Percentiles rank a stretch among this genome's conserved stretches.
These are phyloP conservation scores for Leptonema lineaticorne DNA, from an alignment of 1,140 invertebrate genomes.

Conservation along the genomic window DNA sequence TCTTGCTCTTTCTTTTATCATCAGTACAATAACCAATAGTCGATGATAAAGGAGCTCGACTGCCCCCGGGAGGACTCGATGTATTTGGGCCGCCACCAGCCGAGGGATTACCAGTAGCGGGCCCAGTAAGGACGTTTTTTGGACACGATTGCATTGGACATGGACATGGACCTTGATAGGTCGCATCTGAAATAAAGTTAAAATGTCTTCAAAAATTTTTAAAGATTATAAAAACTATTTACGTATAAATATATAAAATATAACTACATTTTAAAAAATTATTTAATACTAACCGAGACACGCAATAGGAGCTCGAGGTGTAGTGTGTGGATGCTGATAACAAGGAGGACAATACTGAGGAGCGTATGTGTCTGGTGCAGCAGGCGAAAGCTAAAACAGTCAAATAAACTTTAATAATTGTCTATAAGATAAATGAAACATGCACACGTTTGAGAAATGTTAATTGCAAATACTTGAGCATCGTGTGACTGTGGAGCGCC, in stretches of 20 bases:
- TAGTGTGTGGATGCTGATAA: slow-evolving; percentile 36
- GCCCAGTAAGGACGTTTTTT: slow-evolving; percentile 96
- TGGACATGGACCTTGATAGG: slow-evolving; percentile 69
- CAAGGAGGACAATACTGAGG: slow-evolving; percentile 39
- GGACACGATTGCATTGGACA: slow-evolving; percentile 88
- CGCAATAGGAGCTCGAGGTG: slow-evolving; percentile 33
- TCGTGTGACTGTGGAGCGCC: slow-evolving; percentile 30
- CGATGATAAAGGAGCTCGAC: slow-evolving; percentile 43
- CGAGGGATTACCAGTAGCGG: slow-evolving; percentile 83
- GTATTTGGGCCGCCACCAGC: slow-evolving; percentile 52
- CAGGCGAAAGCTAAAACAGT: slow-evolving; percentile 33
- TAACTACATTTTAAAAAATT: neutral
- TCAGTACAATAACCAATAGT: slow-evolving; percentile 15
- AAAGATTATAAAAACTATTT: neutral
- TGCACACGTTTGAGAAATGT: neutral
- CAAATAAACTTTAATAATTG: neutral
- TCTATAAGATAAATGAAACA: neutral
- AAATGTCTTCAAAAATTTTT: neutral
- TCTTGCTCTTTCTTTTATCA: slow-evolving; percentile 28
- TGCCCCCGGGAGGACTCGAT: slow-evolving; percentile 31
- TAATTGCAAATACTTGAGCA: slow-evolving; percentile 28
- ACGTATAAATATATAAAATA: neutral
- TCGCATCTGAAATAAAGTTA: slow-evolving; percentile 51
- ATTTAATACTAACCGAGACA: slow-evolving; percentile 30
- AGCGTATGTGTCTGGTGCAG: slow-evolving; percentile 36